Evolutionary conservation across 2,797 vertebrate genomes (phyloP), one percentile per base, ranked within the genome.

Genomic region (Spinibarbus caldwelli): DNA sequence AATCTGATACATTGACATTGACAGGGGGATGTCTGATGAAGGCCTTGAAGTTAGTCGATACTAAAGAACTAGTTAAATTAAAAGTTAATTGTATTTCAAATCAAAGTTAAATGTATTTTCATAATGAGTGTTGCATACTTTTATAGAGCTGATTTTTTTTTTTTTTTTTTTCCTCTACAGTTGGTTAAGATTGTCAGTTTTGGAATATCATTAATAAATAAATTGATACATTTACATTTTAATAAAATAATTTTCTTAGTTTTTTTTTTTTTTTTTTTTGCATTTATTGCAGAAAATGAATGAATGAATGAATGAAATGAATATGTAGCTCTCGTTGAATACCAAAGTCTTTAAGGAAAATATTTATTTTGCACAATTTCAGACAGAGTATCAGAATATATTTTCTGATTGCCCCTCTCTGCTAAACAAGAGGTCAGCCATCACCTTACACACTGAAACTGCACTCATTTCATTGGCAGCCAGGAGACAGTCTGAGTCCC

Each of bases 391-490:
- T 62, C 26, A 62, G 59, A 62, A 15, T 62, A 29, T 64, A 0
- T 62, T 62, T 77, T 15, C 31, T 77, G 17, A 41, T 38, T 78
- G 52, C 70, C 15, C 36, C 21, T 47, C 41, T 59, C 23, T 14
- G 3, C 41, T 57, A 21, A 79, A 49, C 14, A 59, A 26, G 76
- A 62, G 83, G 52, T 79, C 67, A 85, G 29, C 41, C 19, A 36
- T 85, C 64, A 79, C 26, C 49, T 81, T 85, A 23, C 52, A 31
- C 52, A 29, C 9, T 19, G 67, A 6, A 62, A 64, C 77, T 72
- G 41, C 64, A 23, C 76, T 78, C 67, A 79, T 80, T 72, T n/a
- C 52, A 36, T 47, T 85, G 54, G 49, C 83, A 85, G 57, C 66
- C 52, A 49, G 41, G 31, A 49, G 73, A 57, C 83, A 64, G 83